Percentiles rank a stretch among this genome's conserved stretches.
These are phyloP conservation scores for Bos indicus DNA, from an alignment of 2,113 vertebrate genomes.

Conservation along the genomic window DNA sequence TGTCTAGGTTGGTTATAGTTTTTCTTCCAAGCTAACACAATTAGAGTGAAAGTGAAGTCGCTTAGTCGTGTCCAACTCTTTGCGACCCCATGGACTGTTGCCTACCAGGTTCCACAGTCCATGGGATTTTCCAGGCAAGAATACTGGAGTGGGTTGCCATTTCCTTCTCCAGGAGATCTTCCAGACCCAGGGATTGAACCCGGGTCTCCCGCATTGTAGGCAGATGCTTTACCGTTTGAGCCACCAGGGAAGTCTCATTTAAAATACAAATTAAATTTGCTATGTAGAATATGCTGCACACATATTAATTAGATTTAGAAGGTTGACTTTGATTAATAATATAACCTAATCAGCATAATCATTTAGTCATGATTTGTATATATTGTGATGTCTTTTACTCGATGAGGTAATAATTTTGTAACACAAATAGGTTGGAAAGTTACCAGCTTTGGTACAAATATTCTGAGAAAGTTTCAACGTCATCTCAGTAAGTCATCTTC, in stretches of 20 bases:
- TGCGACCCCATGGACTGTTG: no score
- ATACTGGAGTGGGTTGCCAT: no score
- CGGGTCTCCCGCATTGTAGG: no score
- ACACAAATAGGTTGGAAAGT: not conserved
- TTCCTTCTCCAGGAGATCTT: no score
- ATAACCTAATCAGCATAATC: not conserved
- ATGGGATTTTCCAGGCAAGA: no score
- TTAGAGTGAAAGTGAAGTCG: not conserved
- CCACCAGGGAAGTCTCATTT: no score
- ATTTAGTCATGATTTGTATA: not conserved
- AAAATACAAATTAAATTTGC: constrained; percentile 36
- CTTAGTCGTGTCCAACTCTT: no score
- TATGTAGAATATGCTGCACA: constrained; percentile 20
- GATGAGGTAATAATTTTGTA: not conserved
- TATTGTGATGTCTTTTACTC: not conserved
- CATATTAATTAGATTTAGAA: constrained; percentile 32
- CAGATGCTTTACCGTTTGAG: no score
- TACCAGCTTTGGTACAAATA: not conserved
- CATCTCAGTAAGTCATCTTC: not conserved
- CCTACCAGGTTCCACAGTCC: no score
- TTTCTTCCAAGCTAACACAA: not conserved
- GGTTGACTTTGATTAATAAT: not conserved
- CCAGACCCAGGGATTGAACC: no score
- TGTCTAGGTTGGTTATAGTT: not conserved
- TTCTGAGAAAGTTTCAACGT: not conserved